Base-by-base conservation (phyloP, 2,888 invertebrate genomes). In the Merodon equestris region DNA sequence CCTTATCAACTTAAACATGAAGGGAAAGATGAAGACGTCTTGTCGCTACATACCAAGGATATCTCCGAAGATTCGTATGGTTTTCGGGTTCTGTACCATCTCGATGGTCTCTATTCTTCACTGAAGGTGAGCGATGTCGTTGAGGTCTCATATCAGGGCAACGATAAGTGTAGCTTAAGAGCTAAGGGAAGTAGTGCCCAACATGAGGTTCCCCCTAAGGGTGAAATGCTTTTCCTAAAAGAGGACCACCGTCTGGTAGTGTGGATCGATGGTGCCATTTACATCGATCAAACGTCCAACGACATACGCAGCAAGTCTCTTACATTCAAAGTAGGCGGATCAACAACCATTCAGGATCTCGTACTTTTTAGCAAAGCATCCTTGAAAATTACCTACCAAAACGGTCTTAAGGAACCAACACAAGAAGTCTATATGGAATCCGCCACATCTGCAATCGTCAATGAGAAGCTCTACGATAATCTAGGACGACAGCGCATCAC, bases 181-280 rank as follows among this genome's bases (percentile, higher is more conserved):
- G 13, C 45, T 13, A 5, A 10, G 3, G 27, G 5, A 0, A 10
- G 1, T n/a, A 12, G 9, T 0, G 40, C 50, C 44, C 27, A 27
- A 7, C 7, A 27, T 7, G n/a, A 9, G 5, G 36, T 73, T 15
- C 73, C 73, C 7, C 2, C 40, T 1, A 2, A 38, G 0, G 73
- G 73, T 3, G 73, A 73, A 15, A 13, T 73, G 9, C 36, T 73
- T 0, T 1, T 73, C 4, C 27, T 67, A 1, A 67, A 47, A 4
- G 73, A 73, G 54, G 12, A 36, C 1, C 14, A 48, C 0, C 66
- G 67, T 0, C 0, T 73, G 14, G 18, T 67, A 9, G 14, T 67
- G 18, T 73, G 73, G 73, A 56, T 73, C 15, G 67, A 73, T 36
- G 73, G 73, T 1, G 14, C 10, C 27, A 54, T 73, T 1, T 54